Conservation (phyloP, 2,888 invertebrate species). For the Caenorhabditis imperialis region DNA sequence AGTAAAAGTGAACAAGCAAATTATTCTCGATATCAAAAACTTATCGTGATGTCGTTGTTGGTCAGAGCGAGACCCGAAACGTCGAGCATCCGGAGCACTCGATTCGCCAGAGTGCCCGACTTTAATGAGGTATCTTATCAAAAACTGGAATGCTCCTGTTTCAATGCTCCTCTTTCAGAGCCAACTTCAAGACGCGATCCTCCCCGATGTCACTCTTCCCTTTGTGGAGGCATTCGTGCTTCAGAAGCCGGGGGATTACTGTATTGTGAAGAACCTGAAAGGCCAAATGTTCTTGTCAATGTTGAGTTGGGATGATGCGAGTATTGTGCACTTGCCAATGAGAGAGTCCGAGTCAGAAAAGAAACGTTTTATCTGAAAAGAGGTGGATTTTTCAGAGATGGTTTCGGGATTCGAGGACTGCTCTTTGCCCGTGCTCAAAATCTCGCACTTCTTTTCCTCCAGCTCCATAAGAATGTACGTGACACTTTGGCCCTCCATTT, state of each 20-base stretch:
- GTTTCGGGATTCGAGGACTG: constrained; percentile 12
- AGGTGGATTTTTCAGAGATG: constrained; percentile 15
- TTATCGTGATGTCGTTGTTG: too few relatives aligned
- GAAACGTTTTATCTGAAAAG: neutral
- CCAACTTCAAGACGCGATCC: constrained; percentile 9
- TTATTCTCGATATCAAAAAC: too few relatives aligned
- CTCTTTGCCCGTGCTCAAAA: constrained; percentile 15
- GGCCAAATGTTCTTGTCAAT: constrained; percentile 10
- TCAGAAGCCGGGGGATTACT: constrained; percentile 26
- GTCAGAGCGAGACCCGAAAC: too few relatives aligned
- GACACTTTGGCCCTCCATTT: neutral
- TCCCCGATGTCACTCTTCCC: constrained; percentile 11
- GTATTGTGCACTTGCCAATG: constrained; percentile 8
- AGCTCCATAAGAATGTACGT: constrained; percentile 19
- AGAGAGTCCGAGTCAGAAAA: neutral
- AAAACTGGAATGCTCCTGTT: too few relatives aligned
- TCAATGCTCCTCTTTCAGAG: neutral
- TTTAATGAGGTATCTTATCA: too few relatives aligned
- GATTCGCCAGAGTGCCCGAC: too few relatives aligned
- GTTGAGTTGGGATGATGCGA: neutral
- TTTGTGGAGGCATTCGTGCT: constrained; percentile 27
- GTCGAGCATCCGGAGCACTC: too few relatives aligned
- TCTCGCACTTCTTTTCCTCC: constrained; percentile 6
- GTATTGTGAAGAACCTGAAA: constrained; percentile 9
- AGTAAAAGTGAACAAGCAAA: too few relatives aligned